Conservation (phyloP, 2,888 invertebrate species). For the Willowsia nigromaculata region DNA sequence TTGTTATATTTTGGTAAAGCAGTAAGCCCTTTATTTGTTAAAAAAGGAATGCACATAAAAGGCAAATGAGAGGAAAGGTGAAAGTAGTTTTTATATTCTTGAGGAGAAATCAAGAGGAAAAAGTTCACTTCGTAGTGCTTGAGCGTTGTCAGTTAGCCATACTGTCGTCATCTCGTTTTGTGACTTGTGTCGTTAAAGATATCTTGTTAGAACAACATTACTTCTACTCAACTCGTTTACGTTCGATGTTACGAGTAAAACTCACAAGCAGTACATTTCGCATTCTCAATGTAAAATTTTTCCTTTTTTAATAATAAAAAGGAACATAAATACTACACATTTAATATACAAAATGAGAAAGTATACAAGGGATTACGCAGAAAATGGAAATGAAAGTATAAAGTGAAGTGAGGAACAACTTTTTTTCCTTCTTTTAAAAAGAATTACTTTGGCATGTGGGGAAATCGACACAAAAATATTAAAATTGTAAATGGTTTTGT, state of each 20-base stretch:
- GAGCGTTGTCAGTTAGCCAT: not conserved
- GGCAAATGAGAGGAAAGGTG: constrained; percentile 35
- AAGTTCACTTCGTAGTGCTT: constrained; percentile 1
- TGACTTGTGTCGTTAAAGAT: constrained; percentile 31
- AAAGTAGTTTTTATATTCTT: constrained; percentile 40
- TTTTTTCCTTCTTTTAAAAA: constrained; percentile 8
- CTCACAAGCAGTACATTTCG: not conserved
- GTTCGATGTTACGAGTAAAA: not conserved
- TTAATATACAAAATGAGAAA: not conserved
- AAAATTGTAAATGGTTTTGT: constrained; percentile 34
- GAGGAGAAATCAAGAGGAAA: constrained; percentile 33
- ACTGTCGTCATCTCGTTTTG: constrained; percentile 50
- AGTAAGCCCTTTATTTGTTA: not conserved
- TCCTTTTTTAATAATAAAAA: constrained; percentile 4
- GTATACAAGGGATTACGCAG: not conserved
- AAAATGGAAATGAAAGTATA: not conserved
- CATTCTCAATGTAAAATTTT: not conserved
- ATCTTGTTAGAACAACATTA: constrained; percentile 28
- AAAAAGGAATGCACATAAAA: constrained; percentile 21
- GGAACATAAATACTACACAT: not conserved
- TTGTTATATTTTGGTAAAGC: constrained; percentile 26
- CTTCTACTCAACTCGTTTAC: not conserved
- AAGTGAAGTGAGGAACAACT: not conserved
- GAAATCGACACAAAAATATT: constrained; percentile 60
- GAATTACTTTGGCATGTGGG: constrained; percentile 24